phyloP scores from a whole-genome alignment of 2,113 vertebrate species.

The Nettapus auritus region DNA sequence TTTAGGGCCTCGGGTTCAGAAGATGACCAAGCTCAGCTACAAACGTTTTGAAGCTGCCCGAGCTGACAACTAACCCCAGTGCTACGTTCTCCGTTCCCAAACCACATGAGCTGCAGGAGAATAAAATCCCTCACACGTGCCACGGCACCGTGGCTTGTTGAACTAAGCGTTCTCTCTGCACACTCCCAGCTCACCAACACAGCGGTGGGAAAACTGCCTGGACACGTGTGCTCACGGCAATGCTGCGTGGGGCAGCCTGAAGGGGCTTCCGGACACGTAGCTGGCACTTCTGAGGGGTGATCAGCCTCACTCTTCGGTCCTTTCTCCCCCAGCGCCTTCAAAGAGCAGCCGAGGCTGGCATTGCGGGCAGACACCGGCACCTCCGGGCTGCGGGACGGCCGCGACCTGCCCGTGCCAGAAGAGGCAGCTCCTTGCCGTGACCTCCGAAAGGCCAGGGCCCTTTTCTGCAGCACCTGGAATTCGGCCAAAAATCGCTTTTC shows the following conservation, averaged over 20 bases:
- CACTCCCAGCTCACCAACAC: fast-evolving
- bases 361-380: background rate
- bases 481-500: background rate
- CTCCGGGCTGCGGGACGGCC: fast-evolving
- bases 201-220: background rate
- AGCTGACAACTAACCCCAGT: background rate
- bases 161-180: background rate
- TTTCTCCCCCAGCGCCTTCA: background rate
- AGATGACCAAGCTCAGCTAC: background rate
- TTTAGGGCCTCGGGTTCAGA: background rate
- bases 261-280: background rate
- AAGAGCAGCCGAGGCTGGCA: background rate
- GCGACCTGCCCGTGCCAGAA: background rate
- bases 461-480: background rate
- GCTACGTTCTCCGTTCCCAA: background rate
- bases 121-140: background rate
- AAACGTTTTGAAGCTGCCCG: background rate
- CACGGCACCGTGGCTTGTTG: no score
- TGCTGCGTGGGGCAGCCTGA: fast-evolving
- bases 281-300: background rate
- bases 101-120: background rate
- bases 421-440: background rate
- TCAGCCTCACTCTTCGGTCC: background rate
- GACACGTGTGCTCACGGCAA: fast-evolving
- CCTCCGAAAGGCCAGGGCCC: background rate